Conservation (phyloP, 2,113 vertebrate genomes). For the Scalopus aquaticus region DNA sequence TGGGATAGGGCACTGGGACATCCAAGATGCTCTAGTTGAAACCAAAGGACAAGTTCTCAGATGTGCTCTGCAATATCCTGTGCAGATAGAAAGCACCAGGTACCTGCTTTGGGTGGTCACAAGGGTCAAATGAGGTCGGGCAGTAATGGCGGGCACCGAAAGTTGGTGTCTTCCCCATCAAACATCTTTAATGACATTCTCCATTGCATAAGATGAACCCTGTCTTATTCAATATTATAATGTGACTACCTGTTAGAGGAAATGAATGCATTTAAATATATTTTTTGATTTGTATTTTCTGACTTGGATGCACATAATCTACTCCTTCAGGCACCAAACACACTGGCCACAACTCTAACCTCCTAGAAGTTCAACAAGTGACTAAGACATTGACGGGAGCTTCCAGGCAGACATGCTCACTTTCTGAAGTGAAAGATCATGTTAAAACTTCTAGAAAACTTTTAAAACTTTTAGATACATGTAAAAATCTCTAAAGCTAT, state of each 20-base stretch:
- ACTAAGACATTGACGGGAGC: not conserved
- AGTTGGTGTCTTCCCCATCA: not conserved
- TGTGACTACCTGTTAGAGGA: not conserved
- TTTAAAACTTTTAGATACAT: not conserved
- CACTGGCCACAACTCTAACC: not conserved
- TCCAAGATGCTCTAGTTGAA: not conserved
- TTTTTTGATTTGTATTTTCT: slow-evolving; percentile 26
- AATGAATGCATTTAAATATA: slow-evolving; percentile 26
- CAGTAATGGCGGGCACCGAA: not conserved
- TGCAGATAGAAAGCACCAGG: not conserved
- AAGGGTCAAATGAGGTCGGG: not conserved
- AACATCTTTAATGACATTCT: not conserved
- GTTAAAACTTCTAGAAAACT: not conserved
- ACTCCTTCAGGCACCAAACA: not conserved
- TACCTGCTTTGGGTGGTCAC: too few species aligned
- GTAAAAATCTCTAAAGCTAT: not conserved
- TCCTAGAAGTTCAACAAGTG: not conserved
- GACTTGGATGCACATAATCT: not conserved
- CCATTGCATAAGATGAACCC: not conserved
- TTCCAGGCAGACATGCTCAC: not conserved
- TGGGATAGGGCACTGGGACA: not conserved
- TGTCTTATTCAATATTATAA: not conserved
- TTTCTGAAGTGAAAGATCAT: not conserved
- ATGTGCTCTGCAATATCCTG: not conserved
- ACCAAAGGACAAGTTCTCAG: not conserved